Evolutionary conservation across 1,140 invertebrate genomes (phyloP).

Genomic region (Drosophila azteca): DNA sequence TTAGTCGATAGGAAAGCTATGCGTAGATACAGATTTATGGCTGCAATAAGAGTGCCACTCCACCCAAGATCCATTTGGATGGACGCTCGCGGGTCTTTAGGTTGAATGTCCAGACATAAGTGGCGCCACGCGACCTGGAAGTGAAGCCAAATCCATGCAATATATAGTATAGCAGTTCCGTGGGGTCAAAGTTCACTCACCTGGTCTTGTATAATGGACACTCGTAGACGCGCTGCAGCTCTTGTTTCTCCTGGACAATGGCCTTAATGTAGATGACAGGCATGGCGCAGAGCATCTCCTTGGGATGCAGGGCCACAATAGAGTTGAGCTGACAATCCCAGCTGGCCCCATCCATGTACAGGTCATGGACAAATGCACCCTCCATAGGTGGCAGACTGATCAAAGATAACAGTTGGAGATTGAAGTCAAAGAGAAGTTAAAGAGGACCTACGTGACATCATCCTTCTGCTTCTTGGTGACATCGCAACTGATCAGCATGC

Average conservation of each 20-base stretch:
- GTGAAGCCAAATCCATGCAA: neutral
- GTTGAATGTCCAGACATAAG: slow-evolving; percentile 98
- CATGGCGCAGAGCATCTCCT: slow-evolving; percentile 95
- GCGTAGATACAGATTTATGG: slow-evolving; percentile 83
- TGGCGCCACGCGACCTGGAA: slow-evolving; percentile 90
- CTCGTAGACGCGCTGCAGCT: slow-evolving; percentile 93
- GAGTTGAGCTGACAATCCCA: slow-evolving; percentile 93
- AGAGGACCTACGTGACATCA: slow-evolving; percentile 88
- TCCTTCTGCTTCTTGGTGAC: slow-evolving; percentile 96
- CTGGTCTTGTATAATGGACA: slow-evolving; percentile 98
- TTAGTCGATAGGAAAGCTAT: too few species aligned
- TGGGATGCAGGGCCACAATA: slow-evolving; percentile 92
- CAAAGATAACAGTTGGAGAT: neutral
- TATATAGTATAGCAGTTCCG: neutral
- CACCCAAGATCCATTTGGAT: slow-evolving; percentile 95
- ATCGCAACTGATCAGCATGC: slow-evolving; percentile 97
- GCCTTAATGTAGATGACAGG: slow-evolving; percentile 96
- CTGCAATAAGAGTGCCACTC: slow-evolving; percentile 94
- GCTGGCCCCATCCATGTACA: slow-evolving; percentile 97
- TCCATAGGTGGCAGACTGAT: slow-evolving; percentile 91
- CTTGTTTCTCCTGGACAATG: slow-evolving; percentile 94
- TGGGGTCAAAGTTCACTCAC: slow-evolving; percentile 56
- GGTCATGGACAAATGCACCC: slow-evolving; percentile 94
- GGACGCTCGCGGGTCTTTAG: slow-evolving; percentile 94
- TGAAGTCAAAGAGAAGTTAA: neutral